Evolutionary conservation across 2,888 invertebrate species (phyloP), one percentile per base, ranked within the genome.

Genomic region (Coelogynopora nodosa): DNA sequence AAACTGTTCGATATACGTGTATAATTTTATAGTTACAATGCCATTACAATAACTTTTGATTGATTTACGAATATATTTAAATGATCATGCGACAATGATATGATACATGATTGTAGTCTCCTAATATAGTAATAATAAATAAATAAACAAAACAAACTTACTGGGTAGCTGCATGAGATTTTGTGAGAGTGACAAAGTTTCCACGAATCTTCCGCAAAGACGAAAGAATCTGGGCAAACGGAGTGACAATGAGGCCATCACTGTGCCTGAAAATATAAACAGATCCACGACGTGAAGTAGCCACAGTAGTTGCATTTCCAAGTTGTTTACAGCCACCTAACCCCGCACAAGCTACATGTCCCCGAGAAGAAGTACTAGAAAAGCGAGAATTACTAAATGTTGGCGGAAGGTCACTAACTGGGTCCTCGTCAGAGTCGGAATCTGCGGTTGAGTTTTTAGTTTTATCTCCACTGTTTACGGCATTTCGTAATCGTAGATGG

Each of bases 191-290:
- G 93, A 97, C 94, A 94, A 98, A 97, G 94, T 99, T 99, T 94
- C 95, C 97, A 92, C 98, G 95, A 90, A 99, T 97, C 93, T 97
- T 97, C 92, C 98, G 95, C 92, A 99, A 94, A 93, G 97, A 97
- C 93, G 98, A 98, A 93, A 99, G 94, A 93, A 99, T 96, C 94
- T 99, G 99, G 93, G 99, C 99, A 94, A 99, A 99, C 90, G 99
- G 99, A 90, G 99, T 99, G 92, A 99, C 98, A 92, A 99, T 99
- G 93, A 98, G 94, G 93, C 98, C 98, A 94, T 99, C 98, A 92
- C 97, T 97, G 94, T 98, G 97, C 93, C 97, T 94, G 93, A 87
- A 94, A 93, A 89, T 87, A 83, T 87, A 87, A 82, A 87, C 31
- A 30, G 87, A 87, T 31, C 87, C 87, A 30, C 87, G 87, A 26